Evolutionary conservation across 2,888 invertebrate species (phyloP), one percentile per base, ranked within the genome.

Genomic region (Spicauda simplicius): DNA sequence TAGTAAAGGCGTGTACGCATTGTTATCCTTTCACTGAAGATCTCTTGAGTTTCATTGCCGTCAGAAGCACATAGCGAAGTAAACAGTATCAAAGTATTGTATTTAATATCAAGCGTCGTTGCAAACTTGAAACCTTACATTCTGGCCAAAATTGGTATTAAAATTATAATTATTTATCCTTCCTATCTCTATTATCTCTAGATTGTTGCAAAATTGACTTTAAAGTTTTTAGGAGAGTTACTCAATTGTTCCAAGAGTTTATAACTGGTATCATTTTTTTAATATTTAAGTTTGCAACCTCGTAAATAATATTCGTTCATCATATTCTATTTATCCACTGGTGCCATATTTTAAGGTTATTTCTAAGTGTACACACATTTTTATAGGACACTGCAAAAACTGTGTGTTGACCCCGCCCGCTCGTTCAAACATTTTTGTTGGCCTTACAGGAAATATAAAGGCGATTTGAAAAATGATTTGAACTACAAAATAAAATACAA

Each of bases 21-120:
- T 90, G 91, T 92, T 93, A 88, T 92, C 88, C 93, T 93, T 93
- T 93, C 93, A 93, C 93, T 90, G 79, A 93, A 93, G 93, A 93
- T 93, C 93, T 93, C 93, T 93, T 90, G 92, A 83, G 84, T 88
- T 91, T 90, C 87, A 85, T 82, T 90, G 92, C 91, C 93, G 88
- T 75, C 79, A 74, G 84, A 87, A 79, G 85, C 81, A 83, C 79
- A 81, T 84, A 84, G 83, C 88, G 80, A 83, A 82, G 80, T 79
- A 73, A 82, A 76, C 85, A 81, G 76, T 82, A 85, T 87, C 85
- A 85, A 86, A 85, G 83, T 66, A 69, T 70, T 75, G 70, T 52
- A 25, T 70, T 33, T 55, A 61, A 69, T 70, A 74, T 76, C 71
- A 72, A 64, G 41, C 37, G 45, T 59, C 33, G 33, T 33, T 33